Percentiles rank a stretch among this genome's conserved stretches.
These are phyloP conservation scores for Ormyrus thymus DNA, from an alignment of 2,888 invertebrate species.

Conservation along the genomic window DNA sequence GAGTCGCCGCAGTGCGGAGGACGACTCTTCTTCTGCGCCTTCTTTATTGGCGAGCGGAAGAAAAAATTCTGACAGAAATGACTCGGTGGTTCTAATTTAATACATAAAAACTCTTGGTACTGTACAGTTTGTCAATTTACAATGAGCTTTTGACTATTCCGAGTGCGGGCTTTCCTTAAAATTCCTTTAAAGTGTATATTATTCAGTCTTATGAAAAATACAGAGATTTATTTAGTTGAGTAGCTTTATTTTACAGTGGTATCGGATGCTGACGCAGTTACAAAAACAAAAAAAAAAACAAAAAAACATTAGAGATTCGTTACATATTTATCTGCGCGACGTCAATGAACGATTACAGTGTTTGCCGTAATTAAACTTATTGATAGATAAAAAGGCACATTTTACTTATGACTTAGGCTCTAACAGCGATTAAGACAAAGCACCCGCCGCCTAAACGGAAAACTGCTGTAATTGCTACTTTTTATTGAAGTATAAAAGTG, in stretches of 20 bases:
- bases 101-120: too few species aligned
- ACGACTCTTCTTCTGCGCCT: background rate
- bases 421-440: constrained; percentile 19
- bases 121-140: too few species aligned
- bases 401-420: constrained; percentile 24
- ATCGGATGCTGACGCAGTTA: background rate
- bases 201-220: too few species aligned
- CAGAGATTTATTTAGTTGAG: too few species aligned
- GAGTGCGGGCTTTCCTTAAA: too few species aligned
- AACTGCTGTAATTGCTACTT: constrained; percentile 1
- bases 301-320: too few species aligned
- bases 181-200: too few species aligned
- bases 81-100: too few species aligned
- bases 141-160: too few species aligned
- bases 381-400: constrained; percentile 26
- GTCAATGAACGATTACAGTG: too few species aligned
- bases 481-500: background rate
- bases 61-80: background rate
- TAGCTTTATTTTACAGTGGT: background rate
- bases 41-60: background rate
- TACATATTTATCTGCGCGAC: too few species aligned
- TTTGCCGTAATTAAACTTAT: background rate
- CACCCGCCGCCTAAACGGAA: background rate
- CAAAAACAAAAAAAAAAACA: too few species aligned
- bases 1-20: background rate